Evolutionary conservation across 2,888 invertebrate species (phyloP), one percentile per base, ranked within the genome.

Genomic region (Nycteola revayana): DNA sequence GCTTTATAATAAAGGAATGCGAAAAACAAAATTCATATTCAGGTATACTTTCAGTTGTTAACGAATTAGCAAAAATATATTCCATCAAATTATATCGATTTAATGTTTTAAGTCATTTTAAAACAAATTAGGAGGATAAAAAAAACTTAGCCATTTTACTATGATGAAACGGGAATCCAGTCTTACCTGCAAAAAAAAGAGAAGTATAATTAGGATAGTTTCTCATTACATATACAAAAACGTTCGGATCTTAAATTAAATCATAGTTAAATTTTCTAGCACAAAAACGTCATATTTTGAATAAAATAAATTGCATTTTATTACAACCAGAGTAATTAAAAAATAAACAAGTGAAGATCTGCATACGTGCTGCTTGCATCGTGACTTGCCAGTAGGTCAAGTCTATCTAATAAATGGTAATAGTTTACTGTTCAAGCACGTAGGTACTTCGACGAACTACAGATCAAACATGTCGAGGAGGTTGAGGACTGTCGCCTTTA

Each of bases 361-460:
- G 41, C 46, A 51, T 54, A 49, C 61, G 54, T 60, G 54, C 36
- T 31, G 49, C 11, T 36, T 49, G 42, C 43, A 42, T 78, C 82
- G 80, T 83, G 82, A 83, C 79, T 74, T 55, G 67, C 42, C 66
- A 79, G 71, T 82, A 60, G 82, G 84, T 82, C 82, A 79, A 74
- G 66, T 62, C 62, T 64, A 60, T 67, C 70, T 74, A 75, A 77
- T 76, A 75, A 73, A 73, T 67, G 58, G 61, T 69, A 74, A 70
- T 72, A 57, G 59, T 60, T 65, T 62, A 60, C 62, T 49, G 56
- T 51, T 60, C 57, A 49, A 60, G 61, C 60, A 68, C 59, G 55
- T 60, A 63, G 56, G 51, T 33, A 23, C 36, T 47, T 49, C 39
- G 35, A 32, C 30, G 43, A 48, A 52, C 55, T 50, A 54, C 55